Percentiles rank a stretch among this genome's conserved stretches.
Conservation (phyloP, 2,888 invertebrate genomes). For the Zygaena filipendulae region DNA sequence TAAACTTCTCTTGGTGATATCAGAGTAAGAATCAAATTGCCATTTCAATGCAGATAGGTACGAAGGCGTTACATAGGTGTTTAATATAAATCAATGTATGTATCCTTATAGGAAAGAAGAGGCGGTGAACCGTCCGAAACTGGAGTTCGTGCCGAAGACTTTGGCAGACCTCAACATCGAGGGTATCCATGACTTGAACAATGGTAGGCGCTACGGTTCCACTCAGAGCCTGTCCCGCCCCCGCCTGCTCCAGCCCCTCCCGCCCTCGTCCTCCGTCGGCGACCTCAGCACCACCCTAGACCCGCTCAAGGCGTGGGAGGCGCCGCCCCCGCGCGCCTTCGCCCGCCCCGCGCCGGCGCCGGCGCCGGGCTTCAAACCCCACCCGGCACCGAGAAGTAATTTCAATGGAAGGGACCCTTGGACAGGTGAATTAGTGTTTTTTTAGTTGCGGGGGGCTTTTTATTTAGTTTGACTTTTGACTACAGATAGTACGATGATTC, state of each 20-base stretch:
- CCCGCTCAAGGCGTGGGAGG: slow-evolving; percentile 52
- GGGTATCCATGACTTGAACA: slow-evolving; percentile 75
- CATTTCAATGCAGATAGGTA: no score
- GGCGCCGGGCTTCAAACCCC: slow-evolving; percentile 35
- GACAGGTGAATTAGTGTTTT: slow-evolving; percentile 60
- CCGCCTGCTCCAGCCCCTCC: slow-evolving; percentile 38
- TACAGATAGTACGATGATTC: no score
- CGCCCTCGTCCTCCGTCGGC: slow-evolving; percentile 49
- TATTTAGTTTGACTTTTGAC: slow-evolving; percentile 32
- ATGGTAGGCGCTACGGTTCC: slow-evolving; percentile 71
- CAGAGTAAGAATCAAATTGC: no score
- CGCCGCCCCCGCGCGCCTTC: slow-evolving; percentile 23
- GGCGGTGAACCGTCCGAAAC: slow-evolving; percentile 87
- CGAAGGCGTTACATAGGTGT: no score
- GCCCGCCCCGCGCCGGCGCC: slow-evolving; percentile 17
- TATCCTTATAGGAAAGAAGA: slow-evolving; percentile 93
- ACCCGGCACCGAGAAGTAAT: slow-evolving; percentile 50
- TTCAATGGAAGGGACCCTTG: slow-evolving; percentile 68
- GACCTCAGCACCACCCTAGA: slow-evolving; percentile 42
- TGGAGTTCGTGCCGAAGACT: slow-evolving; percentile 93
- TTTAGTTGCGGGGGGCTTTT: slow-evolving; percentile 4
- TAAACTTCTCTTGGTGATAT: no score
- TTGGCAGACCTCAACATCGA: slow-evolving; percentile 89
- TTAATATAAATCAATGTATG: no score
- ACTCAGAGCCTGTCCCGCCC: slow-evolving; percentile 52